Base-by-base conservation (phyloP, 2,113 vertebrate genomes). In the Lichenostomus cassidix region DNA sequence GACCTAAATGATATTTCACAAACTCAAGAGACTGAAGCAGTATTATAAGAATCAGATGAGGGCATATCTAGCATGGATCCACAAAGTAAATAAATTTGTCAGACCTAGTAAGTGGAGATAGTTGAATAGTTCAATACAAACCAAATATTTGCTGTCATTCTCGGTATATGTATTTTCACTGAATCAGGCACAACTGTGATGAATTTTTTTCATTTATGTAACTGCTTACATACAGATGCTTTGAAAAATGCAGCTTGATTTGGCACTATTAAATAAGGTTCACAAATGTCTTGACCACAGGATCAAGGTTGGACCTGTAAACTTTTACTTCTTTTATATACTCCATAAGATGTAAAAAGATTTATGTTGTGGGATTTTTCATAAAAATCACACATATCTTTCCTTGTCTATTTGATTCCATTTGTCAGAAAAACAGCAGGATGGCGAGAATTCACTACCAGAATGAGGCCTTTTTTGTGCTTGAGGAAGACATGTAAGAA, bases 1-100 rank as follows among this genome's bases (percentile, higher is more conserved):
- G 96, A 95, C 89, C 78, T 92, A 96, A 97, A 97, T 96, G 89
- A 96, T 94, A 89, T 97, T 96, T 94, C 92, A 95, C 52, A 80
- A 97, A 59, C 84, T 94, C 86, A 85, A 95, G 91, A 95, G 89
- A 90, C 87, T 94, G 87, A 60, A 96, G 83, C 77, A 89, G 47
- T 60, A 70, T 83, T 87, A 67, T 49, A 74, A 95, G 83, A 89
- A 77, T 92, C 63, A 77, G 47, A 75, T 59, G 85, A 94, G 55
- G 78, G 68, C 25, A 91, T n/a, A 94, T 90, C 24, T 79, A 78
- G 50, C 29, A 91, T 37, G 6, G 29, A 89, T 70, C 31, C 68
- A 35, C 37, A 94, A 95, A 94, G 87, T 86, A 89, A 91, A 87
- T 90, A 86, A 55, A 80, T 91, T 90, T 89, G 10, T 77, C n/a